A percentile compares a stretch with the other conserved stretches of the same genome.
Conservation (phyloP, 2,113 vertebrate genomes). For the Entosphenus tridentatus region DNA sequence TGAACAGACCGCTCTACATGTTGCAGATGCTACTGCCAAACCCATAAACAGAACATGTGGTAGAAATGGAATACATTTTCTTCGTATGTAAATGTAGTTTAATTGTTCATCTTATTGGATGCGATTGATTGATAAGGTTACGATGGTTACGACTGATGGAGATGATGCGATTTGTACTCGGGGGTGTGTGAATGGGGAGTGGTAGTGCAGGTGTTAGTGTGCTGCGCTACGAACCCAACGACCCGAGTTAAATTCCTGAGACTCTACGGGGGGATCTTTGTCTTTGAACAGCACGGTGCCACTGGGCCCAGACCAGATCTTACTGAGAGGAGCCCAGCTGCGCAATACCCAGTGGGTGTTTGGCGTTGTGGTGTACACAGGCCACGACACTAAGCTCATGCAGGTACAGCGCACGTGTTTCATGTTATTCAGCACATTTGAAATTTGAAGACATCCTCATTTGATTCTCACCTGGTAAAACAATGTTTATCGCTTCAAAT, state of each 20-base stretch:
- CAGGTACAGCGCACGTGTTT: slow-evolving; percentile 31
- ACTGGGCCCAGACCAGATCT: slow-evolving; percentile 79
- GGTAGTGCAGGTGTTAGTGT: background rate
- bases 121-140: background rate
- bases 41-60: background rate
- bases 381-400: slow-evolving; percentile 97
- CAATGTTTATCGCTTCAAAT: background rate
- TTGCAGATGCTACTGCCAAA: too few relatives aligned
- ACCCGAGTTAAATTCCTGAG: background rate
- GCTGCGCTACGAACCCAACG: background rate
- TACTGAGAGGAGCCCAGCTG: slow-evolving; percentile 77
- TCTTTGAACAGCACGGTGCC: slow-evolving; percentile 38
- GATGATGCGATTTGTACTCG: background rate
- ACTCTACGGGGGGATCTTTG: background rate
- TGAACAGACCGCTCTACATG: too few relatives aligned
- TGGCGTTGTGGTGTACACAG: slow-evolving; percentile 87
- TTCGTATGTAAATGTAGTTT: background rate
- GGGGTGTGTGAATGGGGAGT: background rate
- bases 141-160: background rate
- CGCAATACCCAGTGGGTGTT: slow-evolving; percentile 95
- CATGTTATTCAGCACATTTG: background rate
- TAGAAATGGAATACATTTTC: background rate
- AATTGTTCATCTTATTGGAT: background rate
- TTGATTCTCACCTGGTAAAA: background rate
- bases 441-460: background rate